Evolutionary conservation across 2,113 vertebrate species (phyloP).

Genomic region (Epinephelus fuscoguttatus): DNA sequence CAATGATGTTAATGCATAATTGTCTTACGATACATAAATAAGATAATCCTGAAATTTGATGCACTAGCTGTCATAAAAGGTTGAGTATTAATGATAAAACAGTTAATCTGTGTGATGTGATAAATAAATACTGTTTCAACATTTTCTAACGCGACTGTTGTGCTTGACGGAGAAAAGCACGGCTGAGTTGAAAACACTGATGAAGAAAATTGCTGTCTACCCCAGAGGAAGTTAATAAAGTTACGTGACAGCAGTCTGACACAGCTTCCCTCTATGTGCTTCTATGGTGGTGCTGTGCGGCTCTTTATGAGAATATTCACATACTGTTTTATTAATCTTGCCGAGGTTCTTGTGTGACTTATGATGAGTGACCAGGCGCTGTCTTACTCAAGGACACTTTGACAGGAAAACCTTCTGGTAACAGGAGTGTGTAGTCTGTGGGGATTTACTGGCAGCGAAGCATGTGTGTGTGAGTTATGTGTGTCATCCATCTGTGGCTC

Average conservation of each 20-base stretch:
- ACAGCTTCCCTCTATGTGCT: not conserved
- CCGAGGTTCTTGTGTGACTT: slow-evolving; percentile 50
- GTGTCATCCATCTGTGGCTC: slow-evolving; percentile 70
- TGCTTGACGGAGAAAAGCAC: not conserved
- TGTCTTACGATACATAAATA: not conserved
- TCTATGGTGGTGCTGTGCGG: not conserved
- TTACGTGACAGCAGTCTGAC: not conserved
- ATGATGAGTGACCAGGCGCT: slow-evolving; percentile 64
- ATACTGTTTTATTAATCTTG: slow-evolving; percentile 52
- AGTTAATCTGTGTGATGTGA: not conserved
- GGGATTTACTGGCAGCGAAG: slow-evolving; percentile 73
- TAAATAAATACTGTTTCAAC: not conserved
- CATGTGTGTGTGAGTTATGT: slow-evolving; percentile 59
- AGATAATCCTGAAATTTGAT: not conserved
- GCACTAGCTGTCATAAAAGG: not conserved
- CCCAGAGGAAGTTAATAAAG: slow-evolving; percentile 10
- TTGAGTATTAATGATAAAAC: not conserved
- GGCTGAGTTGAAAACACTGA: slow-evolving; percentile 7
- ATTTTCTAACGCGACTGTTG: slow-evolving; percentile 4
- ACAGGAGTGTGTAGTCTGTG: slow-evolving; percentile 64
- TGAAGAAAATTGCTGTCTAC: not conserved
- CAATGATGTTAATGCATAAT: not conserved
- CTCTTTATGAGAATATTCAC: slow-evolving; percentile 7
- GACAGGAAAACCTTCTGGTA: slow-evolving; percentile 73
- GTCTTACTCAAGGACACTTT: slow-evolving; percentile 79